Evolutionary conservation across 1,140 invertebrate genomes (phyloP).

Genomic region (Parapsyche elsis): DNA sequence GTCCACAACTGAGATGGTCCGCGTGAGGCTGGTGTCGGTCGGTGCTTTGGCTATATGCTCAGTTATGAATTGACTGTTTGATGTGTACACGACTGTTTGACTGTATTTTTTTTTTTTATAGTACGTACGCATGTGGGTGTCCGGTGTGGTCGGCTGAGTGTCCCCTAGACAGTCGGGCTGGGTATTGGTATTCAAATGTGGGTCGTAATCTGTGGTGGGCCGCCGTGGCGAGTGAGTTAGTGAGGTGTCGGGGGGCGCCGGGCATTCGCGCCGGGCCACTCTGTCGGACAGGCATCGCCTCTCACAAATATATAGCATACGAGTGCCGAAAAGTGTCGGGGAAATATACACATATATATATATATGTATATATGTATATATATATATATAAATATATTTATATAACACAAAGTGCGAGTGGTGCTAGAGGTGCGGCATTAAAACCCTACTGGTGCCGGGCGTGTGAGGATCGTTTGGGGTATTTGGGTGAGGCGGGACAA

Average conservation of each 20-base stretch:
- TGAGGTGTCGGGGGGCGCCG: constrained; percentile 1
- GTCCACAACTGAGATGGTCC: constrained; percentile 53
- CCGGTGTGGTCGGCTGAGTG: constrained; percentile 60
- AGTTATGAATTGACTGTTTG: constrained; percentile 53
- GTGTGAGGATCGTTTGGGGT: neutral
- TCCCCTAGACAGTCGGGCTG: constrained; percentile 34
- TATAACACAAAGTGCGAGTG: constrained; percentile 51
- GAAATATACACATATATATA: neutral
- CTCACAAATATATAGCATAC: neutral
- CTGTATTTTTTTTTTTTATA: neutral
- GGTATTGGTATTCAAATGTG: constrained; percentile 78
- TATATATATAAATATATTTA: constrained; percentile 11
- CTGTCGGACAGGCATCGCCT: neutral
- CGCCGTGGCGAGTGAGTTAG: constrained; percentile 40
- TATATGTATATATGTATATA: neutral
- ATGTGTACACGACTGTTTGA: constrained; percentile 49
- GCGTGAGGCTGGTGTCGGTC: constrained; percentile 27
- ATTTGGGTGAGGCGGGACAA: constrained; percentile 38
- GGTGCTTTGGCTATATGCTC: constrained; percentile 45
- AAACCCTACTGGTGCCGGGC: constrained; percentile 53
- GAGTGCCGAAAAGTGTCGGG: constrained; percentile 11
- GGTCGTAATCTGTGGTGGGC: constrained; percentile 57
- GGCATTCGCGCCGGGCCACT: constrained; percentile 22
- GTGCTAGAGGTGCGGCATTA: constrained; percentile 55
- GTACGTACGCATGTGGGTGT: constrained; percentile 58